A percentile compares a stretch with the other conserved stretches of the same genome.
Conservation (phyloP, 23 tunicate genomes). For the Trididemnum clinides region DNA sequence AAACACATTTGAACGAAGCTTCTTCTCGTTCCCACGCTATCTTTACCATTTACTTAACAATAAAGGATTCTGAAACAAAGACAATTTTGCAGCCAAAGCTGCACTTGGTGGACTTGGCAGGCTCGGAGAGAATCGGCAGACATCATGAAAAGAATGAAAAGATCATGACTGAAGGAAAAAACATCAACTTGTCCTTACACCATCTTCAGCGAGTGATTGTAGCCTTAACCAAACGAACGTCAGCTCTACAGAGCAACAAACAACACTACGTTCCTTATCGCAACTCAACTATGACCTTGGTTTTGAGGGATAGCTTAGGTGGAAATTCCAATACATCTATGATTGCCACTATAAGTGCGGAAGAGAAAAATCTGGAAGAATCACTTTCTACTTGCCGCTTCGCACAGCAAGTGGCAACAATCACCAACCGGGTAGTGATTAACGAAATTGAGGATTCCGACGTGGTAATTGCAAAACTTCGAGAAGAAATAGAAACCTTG, state of each 20-base stretch:
- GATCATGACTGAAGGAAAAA: conserved; percentile 70
- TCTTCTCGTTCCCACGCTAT: conserved; percentile 93
- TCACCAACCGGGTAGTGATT: conserved; percentile 64
- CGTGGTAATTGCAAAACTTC: conserved; percentile 56
- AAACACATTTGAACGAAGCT: conserved; percentile 94
- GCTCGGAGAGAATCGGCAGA: conserved; percentile 91
- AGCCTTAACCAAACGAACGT: conserved; percentile 49
- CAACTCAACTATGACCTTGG: conserved; percentile 86
- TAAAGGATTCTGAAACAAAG: conserved; percentile 33
- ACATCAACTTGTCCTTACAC: conserved; percentile 93
- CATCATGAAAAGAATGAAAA: conserved; percentile 35
- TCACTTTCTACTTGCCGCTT: conserved; percentile 90
- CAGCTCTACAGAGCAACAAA: conserved; percentile 1
- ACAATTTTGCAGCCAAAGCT: conserved; percentile 60
- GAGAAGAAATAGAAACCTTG: conserved; percentile 40
- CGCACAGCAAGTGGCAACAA: conserved; percentile 85
- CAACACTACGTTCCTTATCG: conserved; percentile 87
- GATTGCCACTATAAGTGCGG: conserved; percentile 88
- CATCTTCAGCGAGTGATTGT: conserved; percentile 91
- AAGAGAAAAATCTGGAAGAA: conserved; percentile 74
- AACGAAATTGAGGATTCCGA: conserved; percentile 74
- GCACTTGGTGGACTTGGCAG: conserved; percentile 82
- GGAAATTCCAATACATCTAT: conserved; percentile 87
- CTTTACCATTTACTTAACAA: conserved; percentile 74
- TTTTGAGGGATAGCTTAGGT: conserved; percentile 86